phyloP scores from a whole-genome alignment of 2,113 vertebrate species.

The Cyanoliseus patagonus region DNA sequence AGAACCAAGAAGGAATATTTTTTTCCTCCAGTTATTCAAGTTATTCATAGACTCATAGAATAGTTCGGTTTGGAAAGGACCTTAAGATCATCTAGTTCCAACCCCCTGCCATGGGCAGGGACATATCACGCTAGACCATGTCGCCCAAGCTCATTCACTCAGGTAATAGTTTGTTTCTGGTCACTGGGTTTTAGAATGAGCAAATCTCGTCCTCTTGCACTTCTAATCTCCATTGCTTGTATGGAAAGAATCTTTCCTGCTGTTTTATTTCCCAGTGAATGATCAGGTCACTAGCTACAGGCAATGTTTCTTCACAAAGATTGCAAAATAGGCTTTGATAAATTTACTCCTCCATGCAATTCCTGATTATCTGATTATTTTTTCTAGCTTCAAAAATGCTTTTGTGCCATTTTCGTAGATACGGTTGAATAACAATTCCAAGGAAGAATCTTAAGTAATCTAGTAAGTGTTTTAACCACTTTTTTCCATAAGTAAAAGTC shows the following conservation, averaged over 20 bases:
- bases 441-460: neutral
- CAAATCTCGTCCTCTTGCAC: neutral
- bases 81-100: neutral
- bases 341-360: neutral
- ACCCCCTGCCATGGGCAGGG: neutral
- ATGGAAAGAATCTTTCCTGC: neutral
- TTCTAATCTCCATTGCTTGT: neutral
- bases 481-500: neutral
- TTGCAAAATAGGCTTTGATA: neutral
- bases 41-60: neutral
- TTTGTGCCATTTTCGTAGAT: neutral
- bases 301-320: neutral
- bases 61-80: neutral
- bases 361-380: neutral
- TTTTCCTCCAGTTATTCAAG: neutral
- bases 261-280: neutral
- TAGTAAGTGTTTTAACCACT: neutral
- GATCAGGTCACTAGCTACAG: neutral
- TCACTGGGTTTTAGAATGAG: neutral
- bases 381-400: neutral
- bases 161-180: neutral
- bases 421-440: neutral
- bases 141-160: neutral
- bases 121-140: neutral
- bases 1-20: neutral